These are phyloP conservation scores for Cyrtonyx montezumae DNA, from an alignment of 2,113 vertebrate genomes.

Conservation along the genomic window DNA sequence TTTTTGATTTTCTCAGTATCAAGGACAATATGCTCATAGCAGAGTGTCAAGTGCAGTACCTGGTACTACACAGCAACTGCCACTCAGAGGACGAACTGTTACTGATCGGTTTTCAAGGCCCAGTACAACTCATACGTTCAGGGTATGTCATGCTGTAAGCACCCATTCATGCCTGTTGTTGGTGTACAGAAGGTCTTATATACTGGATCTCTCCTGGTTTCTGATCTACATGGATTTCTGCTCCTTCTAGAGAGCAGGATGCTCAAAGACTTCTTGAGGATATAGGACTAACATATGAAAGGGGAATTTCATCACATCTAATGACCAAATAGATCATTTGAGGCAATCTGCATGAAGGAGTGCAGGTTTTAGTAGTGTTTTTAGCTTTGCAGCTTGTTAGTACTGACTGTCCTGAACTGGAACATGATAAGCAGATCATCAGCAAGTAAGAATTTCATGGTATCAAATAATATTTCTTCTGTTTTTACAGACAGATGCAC, in stretches of 20 bases:
- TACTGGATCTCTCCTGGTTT: not conserved
- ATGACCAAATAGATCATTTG: not conserved
- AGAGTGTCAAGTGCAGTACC: conserved; percentile 76
- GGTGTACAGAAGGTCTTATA: not conserved
- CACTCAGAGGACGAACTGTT: conserved; percentile 74
- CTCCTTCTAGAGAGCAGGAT: not conserved
- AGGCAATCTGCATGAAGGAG: not conserved
- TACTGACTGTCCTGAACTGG: not conserved
- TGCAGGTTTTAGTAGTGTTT: not conserved
- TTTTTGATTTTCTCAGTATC: conserved; percentile 60
- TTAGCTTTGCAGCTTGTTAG: not conserved
- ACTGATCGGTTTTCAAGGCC: conserved; percentile 78
- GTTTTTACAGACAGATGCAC: conserved; percentile 73
- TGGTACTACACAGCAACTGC: conserved; percentile 52
- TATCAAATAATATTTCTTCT: not conserved
- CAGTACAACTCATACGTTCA: conserved; percentile 82
- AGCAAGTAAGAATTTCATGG: not conserved
- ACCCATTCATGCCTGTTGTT: not conserved
- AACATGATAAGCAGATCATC: not conserved
- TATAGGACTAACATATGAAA: not conserved
- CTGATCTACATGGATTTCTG: not conserved
- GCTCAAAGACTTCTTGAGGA: not conserved
- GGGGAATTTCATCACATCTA: not conserved
- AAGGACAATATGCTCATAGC: conserved; percentile 52
- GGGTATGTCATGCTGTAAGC: conserved; percentile 59